phyloP scores from a whole-genome alignment of 2,113 vertebrate genomes.

The Chaenocephalus aceratus region DNA sequence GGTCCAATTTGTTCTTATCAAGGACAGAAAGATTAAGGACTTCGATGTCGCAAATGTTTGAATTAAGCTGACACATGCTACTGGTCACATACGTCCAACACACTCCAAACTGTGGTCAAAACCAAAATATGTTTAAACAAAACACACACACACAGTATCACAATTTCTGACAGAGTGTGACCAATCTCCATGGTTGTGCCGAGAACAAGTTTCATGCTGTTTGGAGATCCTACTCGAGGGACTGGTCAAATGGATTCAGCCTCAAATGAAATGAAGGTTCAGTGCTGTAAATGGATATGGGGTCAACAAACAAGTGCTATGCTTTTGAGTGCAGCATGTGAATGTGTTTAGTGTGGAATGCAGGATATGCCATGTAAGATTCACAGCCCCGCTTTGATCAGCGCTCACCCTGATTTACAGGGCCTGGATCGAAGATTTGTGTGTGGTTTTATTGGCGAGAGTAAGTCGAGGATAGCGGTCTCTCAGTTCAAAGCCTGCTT shows the following conservation, averaged over 20 bases:
- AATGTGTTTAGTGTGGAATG: slow-evolving; percentile 84
- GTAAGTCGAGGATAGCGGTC: slow-evolving; percentile 48
- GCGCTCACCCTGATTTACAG: slow-evolving; percentile 76
- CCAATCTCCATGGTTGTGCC: slow-evolving; percentile 17
- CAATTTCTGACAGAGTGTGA: slow-evolving; percentile 25
- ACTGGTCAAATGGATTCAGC: slow-evolving; percentile 39
- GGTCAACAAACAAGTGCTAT: slow-evolving; percentile 68
- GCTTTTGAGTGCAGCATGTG: slow-evolving; percentile 75
- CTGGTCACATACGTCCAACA: not conserved
- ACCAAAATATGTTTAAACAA: slow-evolving; percentile 4
- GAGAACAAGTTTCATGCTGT: slow-evolving; percentile 15
- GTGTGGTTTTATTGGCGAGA: slow-evolving; percentile 71
- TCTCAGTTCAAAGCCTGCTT: slow-evolving; percentile 67
- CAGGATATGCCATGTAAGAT: slow-evolving; percentile 79
- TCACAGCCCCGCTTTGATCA: slow-evolving; percentile 81
- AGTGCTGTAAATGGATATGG: slow-evolving; percentile 52
- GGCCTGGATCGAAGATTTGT: slow-evolving; percentile 76
- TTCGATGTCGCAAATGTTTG: not conserved
- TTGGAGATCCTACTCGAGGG: slow-evolving; percentile 14
- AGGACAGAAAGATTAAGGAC: not conserved
- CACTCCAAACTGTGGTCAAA: slow-evolving; percentile 25
- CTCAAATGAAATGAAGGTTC: slow-evolving; percentile 42
- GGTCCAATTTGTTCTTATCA: not conserved
- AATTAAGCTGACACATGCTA: not conserved
- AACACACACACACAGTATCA: not conserved